These are phyloP conservation scores for Diceros bicornis DNA, from an alignment of 2,797 vertebrate species.

Conservation along the genomic window DNA sequence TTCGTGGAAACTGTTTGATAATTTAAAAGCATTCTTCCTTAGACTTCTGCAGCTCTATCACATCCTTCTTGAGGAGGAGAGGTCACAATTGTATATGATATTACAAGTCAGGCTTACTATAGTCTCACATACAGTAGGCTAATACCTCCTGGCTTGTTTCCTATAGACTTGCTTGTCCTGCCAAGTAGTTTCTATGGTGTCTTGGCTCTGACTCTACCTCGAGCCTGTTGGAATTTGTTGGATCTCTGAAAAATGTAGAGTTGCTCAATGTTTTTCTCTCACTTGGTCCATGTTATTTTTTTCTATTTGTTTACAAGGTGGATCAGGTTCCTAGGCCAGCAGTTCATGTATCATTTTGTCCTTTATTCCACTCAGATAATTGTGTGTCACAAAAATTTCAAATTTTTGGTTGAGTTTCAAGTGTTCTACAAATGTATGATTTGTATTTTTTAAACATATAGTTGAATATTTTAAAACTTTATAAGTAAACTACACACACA, in stretches of 20 bases:
- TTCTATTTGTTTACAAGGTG: background rate
- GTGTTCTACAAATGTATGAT: background rate
- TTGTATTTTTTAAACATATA: background rate
- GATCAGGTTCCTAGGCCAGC: background rate
- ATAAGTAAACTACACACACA: background rate
- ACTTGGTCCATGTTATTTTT: background rate
- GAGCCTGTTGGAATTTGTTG: background rate
- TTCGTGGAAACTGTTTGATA: background rate
- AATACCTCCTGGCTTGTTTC: background rate
- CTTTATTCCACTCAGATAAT: background rate
- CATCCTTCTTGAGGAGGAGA: background rate
- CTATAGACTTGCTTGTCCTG: background rate
- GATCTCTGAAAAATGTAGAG: background rate
- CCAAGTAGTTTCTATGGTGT: background rate
- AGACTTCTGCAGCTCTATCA: background rate
- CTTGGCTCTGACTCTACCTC: background rate
- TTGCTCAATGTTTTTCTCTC: background rate
- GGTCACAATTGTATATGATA: background rate
- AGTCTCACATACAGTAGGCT: background rate
- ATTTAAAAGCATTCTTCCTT: background rate
- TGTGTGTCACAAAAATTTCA: background rate
- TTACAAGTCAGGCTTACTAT: background rate
- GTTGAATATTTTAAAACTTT: slow-evolving; percentile 32
- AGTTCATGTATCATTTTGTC: background rate
- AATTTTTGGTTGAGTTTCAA: background rate